These are phyloP conservation scores for Beroe ovata DNA, from an alignment of 37 sponge, comb jelly and placozoan genomes.

Conservation along the genomic window DNA sequence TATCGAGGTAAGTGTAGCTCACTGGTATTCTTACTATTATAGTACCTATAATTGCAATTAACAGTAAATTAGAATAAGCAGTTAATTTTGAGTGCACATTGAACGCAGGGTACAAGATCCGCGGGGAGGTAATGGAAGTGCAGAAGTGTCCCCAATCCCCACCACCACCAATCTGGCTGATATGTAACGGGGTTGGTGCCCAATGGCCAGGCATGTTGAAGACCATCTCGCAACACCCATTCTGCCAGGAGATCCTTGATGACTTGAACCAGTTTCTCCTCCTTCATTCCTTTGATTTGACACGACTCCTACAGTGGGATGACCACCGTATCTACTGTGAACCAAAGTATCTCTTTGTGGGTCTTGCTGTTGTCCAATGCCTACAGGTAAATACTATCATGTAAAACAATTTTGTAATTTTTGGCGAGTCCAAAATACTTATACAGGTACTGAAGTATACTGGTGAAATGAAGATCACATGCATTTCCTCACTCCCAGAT, in stretches of 20 bases:
- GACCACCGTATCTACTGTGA: neutral
- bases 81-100: no score
- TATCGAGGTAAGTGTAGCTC: neutral
- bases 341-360: constrained; percentile 19
- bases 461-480: no score
- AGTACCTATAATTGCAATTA: no score
- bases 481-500: constrained; percentile 4
- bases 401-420: no score
- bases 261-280: neutral
- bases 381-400: constrained; percentile 29
- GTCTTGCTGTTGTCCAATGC: constrained; percentile 20
- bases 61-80: no score
- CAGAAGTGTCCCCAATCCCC: neutral
- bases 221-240: neutral
- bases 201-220: constrained; percentile 43
- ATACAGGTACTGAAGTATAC: no score
- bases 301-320: neutral
- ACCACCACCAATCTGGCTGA: constrained; percentile 18
- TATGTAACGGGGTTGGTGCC: constrained; percentile 9
- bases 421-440: no score
- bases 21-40: no score
- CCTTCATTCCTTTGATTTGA: neutral
- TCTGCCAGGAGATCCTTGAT: neutral
- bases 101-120: constrained; percentile 27
- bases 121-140: neutral